A percentile compares a stretch with the other conserved stretches of the same genome.
phyloP scores from a whole-genome alignment of 2,113 vertebrate genomes.

The Fulmarus glacialis region DNA sequence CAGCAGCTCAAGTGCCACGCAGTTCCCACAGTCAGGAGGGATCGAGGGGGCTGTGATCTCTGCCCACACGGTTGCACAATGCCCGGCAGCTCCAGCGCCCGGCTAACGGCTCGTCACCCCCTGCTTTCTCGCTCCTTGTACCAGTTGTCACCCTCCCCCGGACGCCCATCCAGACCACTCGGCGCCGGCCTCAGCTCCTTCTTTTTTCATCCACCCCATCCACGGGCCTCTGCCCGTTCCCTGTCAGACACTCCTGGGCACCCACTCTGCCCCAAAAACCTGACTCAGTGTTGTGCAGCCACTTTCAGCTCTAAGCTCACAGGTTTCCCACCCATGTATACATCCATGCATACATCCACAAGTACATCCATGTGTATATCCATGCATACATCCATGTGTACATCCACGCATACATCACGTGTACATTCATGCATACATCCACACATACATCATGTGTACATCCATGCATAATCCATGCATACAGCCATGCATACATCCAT shows the following conservation, averaged over 20 bases:
- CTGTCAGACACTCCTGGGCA: not conserved
- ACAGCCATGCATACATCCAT: not conserved
- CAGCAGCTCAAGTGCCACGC: fast-evolving
- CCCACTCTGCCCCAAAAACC: not conserved
- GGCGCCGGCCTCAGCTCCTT: not conserved
- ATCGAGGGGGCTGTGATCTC: not conserved
- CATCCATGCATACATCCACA: not conserved
- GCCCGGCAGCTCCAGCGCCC: fast-evolving
- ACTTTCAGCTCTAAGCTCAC: not conserved
- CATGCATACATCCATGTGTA: too few species aligned
- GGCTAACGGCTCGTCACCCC: fast-evolving
- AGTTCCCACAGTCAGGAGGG: not conserved
- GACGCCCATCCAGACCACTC: fast-evolving
- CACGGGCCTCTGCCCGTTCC: fast-evolving
- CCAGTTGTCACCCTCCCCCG: not conserved
- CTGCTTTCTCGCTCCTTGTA: not conserved
- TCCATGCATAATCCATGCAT: not conserved
- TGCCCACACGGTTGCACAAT: not conserved
- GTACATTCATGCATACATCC: too few species aligned
- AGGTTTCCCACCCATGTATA: fast-evolving
- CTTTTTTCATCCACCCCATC: fast-evolving
- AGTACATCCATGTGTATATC: not conserved
- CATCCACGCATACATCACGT: not conserved
- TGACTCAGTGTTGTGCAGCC: too few species aligned
- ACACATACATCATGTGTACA: too few species aligned